phyloP scores from a whole-genome alignment of 2,888 invertebrate species.

The Drosophila histrio region DNA sequence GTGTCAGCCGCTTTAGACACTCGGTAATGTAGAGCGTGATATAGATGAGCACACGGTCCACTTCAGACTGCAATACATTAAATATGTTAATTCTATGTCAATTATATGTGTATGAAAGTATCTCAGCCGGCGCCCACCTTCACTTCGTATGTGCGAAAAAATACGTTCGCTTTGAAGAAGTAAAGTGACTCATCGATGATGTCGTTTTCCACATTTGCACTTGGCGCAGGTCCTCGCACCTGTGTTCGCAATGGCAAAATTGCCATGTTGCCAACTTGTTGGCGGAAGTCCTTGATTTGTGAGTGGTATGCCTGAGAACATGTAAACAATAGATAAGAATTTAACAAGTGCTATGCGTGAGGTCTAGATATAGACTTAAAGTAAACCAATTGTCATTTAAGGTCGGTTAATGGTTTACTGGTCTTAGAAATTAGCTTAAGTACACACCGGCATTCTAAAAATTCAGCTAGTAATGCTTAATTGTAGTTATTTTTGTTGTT shows the following conservation, averaged over 20 bases:
- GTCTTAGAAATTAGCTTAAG: not conserved
- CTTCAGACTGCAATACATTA: conserved; percentile 90
- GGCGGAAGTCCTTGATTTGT: conserved; percentile 89
- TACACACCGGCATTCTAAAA: conserved; percentile 58
- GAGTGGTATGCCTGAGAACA: conserved; percentile 96
- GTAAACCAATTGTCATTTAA: too few species aligned
- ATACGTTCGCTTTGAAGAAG: conserved; percentile 99
- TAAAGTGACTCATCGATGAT: conserved; percentile 98
- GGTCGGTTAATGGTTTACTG: too few species aligned
- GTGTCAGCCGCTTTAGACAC: conserved; percentile 96
- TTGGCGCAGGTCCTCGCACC: conserved; percentile 96
- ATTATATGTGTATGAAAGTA: not conserved
- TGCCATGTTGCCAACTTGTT: conserved; percentile 95
- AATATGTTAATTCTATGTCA: not conserved
- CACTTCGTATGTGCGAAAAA: conserved; percentile 99
- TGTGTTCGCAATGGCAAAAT: conserved; percentile 95
- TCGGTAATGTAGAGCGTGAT: conserved; percentile 98
- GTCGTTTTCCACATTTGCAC: conserved; percentile 90
- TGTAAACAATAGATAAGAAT: conserved; percentile 28
- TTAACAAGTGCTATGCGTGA: conserved; percentile 7
- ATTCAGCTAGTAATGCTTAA: not conserved
- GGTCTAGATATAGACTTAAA: not conserved
- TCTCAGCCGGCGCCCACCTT: conserved; percentile 87
- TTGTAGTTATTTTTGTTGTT: not conserved
- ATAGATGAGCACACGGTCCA: conserved; percentile 98